phyloP scores from a whole-genome alignment of 2,113 vertebrate species.

The Coryphaenoides rupestris region DNA sequence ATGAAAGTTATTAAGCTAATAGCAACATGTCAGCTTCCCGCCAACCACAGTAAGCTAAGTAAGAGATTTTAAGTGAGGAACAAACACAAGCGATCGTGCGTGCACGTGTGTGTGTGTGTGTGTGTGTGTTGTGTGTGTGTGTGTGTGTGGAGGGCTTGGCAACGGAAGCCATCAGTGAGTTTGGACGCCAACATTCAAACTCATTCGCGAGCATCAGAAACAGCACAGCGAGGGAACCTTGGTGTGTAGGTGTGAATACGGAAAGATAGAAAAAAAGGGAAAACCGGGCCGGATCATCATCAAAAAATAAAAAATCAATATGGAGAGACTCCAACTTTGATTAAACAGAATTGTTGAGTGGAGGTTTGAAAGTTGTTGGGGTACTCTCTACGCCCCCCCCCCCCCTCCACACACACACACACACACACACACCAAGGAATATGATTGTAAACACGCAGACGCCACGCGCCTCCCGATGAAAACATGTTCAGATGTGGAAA shows the following conservation, averaged over 20 bases:
- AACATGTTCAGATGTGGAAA: constrained; percentile 69
- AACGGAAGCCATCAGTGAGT: constrained; percentile 48
- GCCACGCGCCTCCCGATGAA: constrained; percentile 66
- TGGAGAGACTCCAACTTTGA: constrained; percentile 73
- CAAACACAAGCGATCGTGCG: constrained; percentile 49
- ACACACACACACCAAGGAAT: constrained; percentile 68
- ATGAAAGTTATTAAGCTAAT: too few species aligned
- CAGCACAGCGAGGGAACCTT: constrained; percentile 60
- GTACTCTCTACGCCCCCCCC: too few species aligned
- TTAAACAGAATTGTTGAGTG: constrained; percentile 81
- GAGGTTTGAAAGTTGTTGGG: constrained; percentile 67
- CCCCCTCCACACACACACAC: too few species aligned
- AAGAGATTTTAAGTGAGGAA: constrained; percentile 23
- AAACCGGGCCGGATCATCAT: constrained; percentile 67
- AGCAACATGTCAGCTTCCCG: constrained; percentile 28
- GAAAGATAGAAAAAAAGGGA: constrained; percentile 58
- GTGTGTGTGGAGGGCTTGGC: too few species aligned
- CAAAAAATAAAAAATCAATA: constrained; percentile 72
- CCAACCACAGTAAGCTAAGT: constrained; percentile 33
- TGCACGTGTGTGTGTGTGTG: too few species aligned
- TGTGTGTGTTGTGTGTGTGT: too few species aligned
- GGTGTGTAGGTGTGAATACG: constrained; percentile 67
- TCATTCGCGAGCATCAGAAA: constrained; percentile 45
- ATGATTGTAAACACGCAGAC: constrained; percentile 78
- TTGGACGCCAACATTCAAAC: constrained; percentile 43